phyloP scores from a whole-genome alignment of 1,140 invertebrate genomes.

The Orius insidiosus region DNA sequence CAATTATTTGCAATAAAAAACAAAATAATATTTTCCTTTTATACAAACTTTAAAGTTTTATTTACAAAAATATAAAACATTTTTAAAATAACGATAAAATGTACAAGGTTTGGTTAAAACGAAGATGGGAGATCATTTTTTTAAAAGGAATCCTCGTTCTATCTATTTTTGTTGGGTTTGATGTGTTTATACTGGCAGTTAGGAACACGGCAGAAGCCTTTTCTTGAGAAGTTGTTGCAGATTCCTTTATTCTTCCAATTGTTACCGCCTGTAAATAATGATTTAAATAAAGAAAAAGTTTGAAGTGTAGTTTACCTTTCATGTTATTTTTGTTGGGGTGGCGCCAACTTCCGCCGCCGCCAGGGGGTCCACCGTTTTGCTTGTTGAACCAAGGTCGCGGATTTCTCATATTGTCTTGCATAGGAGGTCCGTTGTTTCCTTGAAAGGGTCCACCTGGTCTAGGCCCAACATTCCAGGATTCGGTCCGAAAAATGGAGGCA shows the following conservation, averaged over 20 bases:
- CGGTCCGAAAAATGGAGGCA: constrained; percentile 8
- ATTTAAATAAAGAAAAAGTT: neutral
- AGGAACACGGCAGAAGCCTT: constrained; percentile 14
- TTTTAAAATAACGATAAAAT: too few species aligned
- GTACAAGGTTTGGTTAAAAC: too few species aligned
- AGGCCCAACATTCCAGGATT: neutral
- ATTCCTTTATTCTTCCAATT: constrained; percentile 6
- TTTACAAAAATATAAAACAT: too few species aligned
- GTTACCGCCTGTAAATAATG: neutral
- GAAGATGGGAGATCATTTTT: too few species aligned
- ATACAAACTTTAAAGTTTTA: too few species aligned
- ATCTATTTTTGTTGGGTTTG: too few species aligned
- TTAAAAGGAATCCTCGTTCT: too few species aligned
- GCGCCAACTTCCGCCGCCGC: constrained; percentile 12
- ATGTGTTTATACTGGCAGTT: constrained; percentile 15
- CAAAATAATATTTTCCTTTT: too few species aligned
- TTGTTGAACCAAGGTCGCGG: constrained; percentile 10
- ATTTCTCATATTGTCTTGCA: neutral
- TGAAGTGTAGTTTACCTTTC: too few species aligned
- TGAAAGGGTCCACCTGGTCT: neutral
- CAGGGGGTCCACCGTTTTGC: constrained; percentile 4
- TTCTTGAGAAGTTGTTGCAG: constrained; percentile 15
- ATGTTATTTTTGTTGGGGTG: constrained; percentile 6
- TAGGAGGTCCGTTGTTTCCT: neutral
- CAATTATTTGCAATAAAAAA: too few species aligned